These are phyloP conservation scores for Lucifuga dentata DNA, from an alignment of 2,113 vertebrate genomes.

Conservation along the genomic window DNA sequence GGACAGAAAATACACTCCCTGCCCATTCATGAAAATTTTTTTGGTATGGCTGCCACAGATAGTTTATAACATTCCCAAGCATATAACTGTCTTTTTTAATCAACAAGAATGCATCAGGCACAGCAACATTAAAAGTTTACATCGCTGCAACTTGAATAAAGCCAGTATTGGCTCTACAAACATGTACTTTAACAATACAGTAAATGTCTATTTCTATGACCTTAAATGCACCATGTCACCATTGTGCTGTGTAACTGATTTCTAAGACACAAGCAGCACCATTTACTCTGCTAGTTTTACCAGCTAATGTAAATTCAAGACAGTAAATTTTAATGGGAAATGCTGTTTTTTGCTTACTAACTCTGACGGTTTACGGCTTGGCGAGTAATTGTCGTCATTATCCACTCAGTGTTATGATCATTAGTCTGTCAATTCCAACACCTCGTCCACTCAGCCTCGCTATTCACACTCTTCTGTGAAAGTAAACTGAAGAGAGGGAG, in stretches of 20 bases:
- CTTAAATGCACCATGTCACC: not conserved
- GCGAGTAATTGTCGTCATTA: conserved; percentile 63
- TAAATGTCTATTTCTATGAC: not conserved
- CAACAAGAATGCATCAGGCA: not conserved
- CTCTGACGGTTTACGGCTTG: conserved; percentile 53
- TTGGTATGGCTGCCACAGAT: too few species aligned
- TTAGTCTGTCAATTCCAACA: conserved; percentile 67
- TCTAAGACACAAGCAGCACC: too few species aligned
- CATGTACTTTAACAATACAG: too few species aligned
- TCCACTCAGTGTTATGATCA: conserved; percentile 60
- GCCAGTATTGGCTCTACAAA: too few species aligned
- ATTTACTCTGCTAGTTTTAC: conserved; percentile 7
- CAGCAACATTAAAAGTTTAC: too few species aligned
- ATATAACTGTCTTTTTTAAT: conserved; percentile 14
- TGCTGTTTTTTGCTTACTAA: conserved; percentile 25
- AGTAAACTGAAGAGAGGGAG: conserved; percentile 49
- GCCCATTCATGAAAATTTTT: conserved; percentile 20
- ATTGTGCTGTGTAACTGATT: too few species aligned
- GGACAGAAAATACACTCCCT: conserved; percentile 35
- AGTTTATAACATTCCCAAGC: not conserved
- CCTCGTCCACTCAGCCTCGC: conserved; percentile 40
- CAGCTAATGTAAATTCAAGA: conserved; percentile 19
- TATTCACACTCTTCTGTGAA: conserved; percentile 65
- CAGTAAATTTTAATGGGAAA: conserved; percentile 18
- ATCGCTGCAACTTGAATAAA: too few species aligned